phyloP scores from a whole-genome alignment of 1,140 invertebrate genomes.

The Bradynema listronoti region DNA sequence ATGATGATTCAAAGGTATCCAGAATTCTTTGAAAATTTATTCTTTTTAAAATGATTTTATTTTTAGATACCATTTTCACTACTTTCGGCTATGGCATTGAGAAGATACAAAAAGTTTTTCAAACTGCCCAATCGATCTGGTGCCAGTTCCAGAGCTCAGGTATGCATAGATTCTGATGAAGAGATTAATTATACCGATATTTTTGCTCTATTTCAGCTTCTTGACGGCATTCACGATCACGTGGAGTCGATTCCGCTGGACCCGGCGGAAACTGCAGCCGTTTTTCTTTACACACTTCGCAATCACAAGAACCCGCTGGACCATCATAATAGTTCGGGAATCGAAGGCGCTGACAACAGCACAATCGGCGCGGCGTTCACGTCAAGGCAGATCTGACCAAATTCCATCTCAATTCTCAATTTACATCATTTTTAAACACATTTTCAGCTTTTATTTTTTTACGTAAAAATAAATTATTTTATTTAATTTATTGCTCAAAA shows the following conservation, averaged over 20 bases:
- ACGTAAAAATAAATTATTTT: background rate
- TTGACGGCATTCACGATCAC: conserved; percentile 22
- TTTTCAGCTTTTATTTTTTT: conserved; percentile 1
- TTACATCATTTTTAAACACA: background rate
- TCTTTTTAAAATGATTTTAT: background rate
- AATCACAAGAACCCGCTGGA: conserved; percentile 26
- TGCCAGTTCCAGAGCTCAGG: conserved; percentile 23
- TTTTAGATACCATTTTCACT: conserved; percentile 15
- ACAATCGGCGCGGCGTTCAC: no score
- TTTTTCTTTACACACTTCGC: conserved; percentile 23
- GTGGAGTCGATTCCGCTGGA: conserved; percentile 21
- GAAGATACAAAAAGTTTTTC: conserved; percentile 33
- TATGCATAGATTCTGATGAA: background rate
- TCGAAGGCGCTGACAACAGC: no score
- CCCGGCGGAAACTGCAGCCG: conserved; percentile 16
- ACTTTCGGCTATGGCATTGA: conserved; percentile 14
- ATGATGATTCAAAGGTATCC: conserved; percentile 1
- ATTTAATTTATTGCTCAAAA: background rate
- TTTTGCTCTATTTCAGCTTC: conserved; percentile 12
- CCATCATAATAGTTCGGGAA: conserved; percentile 22
- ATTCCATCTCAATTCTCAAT: no score
- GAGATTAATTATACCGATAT: background rate
- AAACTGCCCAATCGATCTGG: conserved; percentile 29
- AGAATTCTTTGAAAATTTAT: conserved; percentile 2
- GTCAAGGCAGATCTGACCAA: no score